Conservation (phyloP, 2,797 vertebrate genomes). For the Gymnothorax reevesii region DNA sequence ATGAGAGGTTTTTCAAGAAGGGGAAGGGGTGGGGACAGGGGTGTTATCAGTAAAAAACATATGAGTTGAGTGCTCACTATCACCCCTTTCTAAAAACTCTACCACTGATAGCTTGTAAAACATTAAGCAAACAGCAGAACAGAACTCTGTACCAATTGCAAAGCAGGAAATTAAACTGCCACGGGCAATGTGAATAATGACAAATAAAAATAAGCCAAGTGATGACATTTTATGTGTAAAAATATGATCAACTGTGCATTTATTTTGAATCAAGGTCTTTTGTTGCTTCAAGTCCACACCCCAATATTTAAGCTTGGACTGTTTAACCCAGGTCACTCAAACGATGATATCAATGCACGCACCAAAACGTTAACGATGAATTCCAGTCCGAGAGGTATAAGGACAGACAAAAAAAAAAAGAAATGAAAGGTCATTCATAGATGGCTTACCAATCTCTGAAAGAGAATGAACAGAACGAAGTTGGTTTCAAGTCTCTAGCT, state of each 20-base stretch:
- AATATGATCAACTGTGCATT: not conserved
- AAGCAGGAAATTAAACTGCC: not conserved
- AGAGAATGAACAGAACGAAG: no score
- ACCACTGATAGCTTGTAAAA: not conserved
- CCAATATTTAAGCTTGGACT: not conserved
- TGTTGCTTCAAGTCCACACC: not conserved
- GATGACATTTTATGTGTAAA: not conserved
- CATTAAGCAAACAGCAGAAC: not conserved
- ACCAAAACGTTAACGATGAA: not conserved
- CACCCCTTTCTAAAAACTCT: not conserved
- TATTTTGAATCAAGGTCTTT: not conserved
- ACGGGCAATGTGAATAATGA: not conserved
- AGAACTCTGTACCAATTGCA: not conserved
- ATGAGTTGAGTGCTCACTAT: not conserved
- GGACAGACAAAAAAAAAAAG: not conserved
- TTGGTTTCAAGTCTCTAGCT: no score
- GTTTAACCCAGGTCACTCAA: not conserved
- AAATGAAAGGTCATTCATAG: not conserved
- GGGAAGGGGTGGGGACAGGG: not conserved
- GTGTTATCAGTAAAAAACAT: conserved; percentile 25
- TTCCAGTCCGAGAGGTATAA: not conserved
- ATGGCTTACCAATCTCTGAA: no score
- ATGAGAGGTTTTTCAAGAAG: not conserved
- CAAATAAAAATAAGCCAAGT: not conserved
- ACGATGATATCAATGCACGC: not conserved